These are phyloP conservation scores for Ladona fulva DNA, from an alignment of 1,140 invertebrate genomes.

Conservation along the genomic window DNA sequence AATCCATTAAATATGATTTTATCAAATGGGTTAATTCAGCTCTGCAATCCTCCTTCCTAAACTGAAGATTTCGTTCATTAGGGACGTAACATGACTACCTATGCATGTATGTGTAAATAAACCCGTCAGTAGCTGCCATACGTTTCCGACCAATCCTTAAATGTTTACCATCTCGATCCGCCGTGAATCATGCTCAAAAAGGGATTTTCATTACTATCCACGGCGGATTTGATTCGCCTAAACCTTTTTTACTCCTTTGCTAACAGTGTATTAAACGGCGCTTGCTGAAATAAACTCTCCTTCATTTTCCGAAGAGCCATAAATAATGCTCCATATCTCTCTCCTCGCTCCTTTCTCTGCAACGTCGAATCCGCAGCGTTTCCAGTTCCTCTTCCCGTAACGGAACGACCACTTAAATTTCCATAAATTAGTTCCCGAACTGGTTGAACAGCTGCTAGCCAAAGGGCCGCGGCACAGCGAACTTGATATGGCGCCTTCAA, in stretches of 20 bases:
- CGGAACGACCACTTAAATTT: neutral
- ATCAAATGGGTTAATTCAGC: too few species aligned
- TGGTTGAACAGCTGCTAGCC: neutral
- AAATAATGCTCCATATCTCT: neutral
- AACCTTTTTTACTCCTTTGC: neutral
- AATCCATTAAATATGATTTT: too few species aligned
- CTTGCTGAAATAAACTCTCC: neutral
- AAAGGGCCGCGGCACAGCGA: neutral
- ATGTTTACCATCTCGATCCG: too few species aligned
- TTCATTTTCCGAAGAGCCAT: neutral
- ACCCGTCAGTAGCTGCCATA: too few species aligned
- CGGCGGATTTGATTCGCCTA: too few species aligned
- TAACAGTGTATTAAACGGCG: neutral
- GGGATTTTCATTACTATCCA: too few species aligned
- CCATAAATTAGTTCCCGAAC: conserved; percentile 9
- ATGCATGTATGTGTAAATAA: too few species aligned
- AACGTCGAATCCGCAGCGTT: neutral
- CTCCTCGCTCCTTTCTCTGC: neutral
- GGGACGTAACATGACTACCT: too few species aligned
- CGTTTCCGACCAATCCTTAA: too few species aligned
- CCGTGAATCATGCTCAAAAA: too few species aligned
- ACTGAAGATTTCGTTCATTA: too few species aligned
- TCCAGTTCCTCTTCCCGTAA: neutral
- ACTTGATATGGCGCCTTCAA: neutral
- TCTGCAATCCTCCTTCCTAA: too few species aligned